Conservation (phyloP, 2,888 invertebrate species). For the Unio pictorum region DNA sequence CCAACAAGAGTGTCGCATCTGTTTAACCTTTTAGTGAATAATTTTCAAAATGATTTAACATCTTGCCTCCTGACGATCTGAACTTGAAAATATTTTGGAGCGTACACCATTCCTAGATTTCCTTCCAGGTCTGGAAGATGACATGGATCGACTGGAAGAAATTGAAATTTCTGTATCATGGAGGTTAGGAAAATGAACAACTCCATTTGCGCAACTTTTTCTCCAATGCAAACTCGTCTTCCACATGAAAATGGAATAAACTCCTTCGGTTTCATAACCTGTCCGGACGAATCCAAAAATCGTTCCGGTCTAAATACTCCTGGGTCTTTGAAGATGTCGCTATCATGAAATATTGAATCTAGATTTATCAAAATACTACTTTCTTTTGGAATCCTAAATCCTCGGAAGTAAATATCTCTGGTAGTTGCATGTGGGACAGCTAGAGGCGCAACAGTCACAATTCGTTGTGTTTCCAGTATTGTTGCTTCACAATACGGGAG, state of each 20-base stretch:
- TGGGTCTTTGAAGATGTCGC: neutral
- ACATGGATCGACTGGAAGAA: neutral
- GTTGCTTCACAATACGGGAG: conserved; percentile 3
- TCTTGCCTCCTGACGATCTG: neutral
- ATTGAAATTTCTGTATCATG: conserved; percentile 8
- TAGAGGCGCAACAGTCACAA: neutral
- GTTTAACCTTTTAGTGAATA: no score
- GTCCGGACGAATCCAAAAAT: neutral
- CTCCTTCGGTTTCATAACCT: neutral
- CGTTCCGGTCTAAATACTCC: conserved; percentile 1
- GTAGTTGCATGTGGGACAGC: neutral
- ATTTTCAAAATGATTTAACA: neutral
- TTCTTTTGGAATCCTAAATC: conserved; percentile 1
- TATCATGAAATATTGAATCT: neutral
- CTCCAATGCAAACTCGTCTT: conserved; percentile 8
- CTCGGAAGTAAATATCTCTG: neutral
- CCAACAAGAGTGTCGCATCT: no score
- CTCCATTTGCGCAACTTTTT: conserved; percentile 7
- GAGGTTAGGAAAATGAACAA: conserved; percentile 11
- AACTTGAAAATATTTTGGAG: conserved; percentile 1
- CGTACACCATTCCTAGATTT: neutral
- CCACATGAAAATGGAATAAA: conserved; percentile 4
- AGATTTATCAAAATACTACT: neutral
- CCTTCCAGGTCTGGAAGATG: neutral
- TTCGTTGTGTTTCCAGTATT: neutral